phyloP scores from a whole-genome alignment of 2,888 invertebrate genomes.

The Agrochola lychnidis region DNA sequence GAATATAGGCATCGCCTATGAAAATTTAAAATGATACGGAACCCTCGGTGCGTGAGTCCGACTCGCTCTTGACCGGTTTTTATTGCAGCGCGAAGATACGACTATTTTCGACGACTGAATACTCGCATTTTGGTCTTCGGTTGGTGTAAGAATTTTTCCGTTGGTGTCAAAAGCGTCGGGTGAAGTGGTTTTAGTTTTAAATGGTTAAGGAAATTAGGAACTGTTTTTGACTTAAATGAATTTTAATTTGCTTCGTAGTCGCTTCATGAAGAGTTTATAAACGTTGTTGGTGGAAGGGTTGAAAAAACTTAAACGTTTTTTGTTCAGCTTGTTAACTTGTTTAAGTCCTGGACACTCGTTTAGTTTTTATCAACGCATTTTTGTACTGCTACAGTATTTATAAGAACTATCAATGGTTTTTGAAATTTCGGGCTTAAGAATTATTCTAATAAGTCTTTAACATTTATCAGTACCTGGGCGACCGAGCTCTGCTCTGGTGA shows the following conservation, averaged over 20 bases:
- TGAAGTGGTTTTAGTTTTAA: constrained; percentile 30
- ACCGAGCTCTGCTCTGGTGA: no score
- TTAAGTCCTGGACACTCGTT: neutral
- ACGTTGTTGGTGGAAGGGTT: neutral
- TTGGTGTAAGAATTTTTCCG: constrained; percentile 40
- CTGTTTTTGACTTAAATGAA: constrained; percentile 16
- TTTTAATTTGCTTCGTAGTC: constrained; percentile 35
- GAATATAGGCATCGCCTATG: no score
- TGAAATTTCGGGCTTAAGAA: neutral
- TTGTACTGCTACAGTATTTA: neutral
- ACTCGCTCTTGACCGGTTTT: neutral
- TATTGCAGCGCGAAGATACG: constrained; percentile 38
- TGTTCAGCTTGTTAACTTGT: neutral
- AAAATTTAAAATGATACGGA: no score
- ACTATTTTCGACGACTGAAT: constrained; percentile 61
- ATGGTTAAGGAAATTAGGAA: constrained; percentile 29
- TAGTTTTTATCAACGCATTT: neutral
- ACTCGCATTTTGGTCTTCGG: constrained; percentile 54
- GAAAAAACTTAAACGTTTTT: neutral
- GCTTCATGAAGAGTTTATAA: constrained; percentile 23
- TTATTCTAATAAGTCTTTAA: neutral
- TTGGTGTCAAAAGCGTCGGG: constrained; percentile 44
- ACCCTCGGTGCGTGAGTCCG: no score
- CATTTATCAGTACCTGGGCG: no score
- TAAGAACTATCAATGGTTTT: neutral